Evolutionary conservation across 1,140 invertebrate genomes (phyloP).

Genomic region (Alviniconcha marisindica): DNA sequence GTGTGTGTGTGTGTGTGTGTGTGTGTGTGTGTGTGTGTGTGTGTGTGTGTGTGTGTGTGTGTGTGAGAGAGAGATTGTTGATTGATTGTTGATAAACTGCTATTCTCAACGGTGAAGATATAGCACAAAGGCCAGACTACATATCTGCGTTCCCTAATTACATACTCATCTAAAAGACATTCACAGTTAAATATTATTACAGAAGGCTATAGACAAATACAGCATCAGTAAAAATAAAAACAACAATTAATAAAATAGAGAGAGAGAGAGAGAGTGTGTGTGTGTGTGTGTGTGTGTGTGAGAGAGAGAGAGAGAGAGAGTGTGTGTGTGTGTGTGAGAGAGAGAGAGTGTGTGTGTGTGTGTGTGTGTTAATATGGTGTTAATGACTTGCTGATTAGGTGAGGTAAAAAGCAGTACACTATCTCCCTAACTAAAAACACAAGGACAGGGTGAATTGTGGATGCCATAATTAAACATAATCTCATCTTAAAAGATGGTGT

Average conservation of each 20-base stretch:
- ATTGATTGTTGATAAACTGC: background rate
- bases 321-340: constrained; percentile 13
- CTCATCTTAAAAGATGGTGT: too few species aligned
- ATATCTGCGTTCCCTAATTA: background rate
- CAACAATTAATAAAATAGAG: background rate
- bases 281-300: background rate
- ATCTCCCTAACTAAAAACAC: too few species aligned
- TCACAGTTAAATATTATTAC: background rate
- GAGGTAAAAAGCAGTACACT: too few species aligned
- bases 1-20: background rate
- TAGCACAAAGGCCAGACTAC: background rate
- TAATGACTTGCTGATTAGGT: too few species aligned
- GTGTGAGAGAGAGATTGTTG: background rate
- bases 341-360: constrained; percentile 1
- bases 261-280: background rate
- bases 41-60: background rate
- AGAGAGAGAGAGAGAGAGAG: background rate
- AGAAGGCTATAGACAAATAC: background rate
- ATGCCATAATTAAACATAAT: too few species aligned
- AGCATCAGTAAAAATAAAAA: background rate
- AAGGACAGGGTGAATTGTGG: too few species aligned
- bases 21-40: background rate
- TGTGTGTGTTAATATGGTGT: too few species aligned
- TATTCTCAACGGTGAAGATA: background rate
- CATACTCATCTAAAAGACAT: background rate